Conservation (phyloP, 2,113 vertebrate species). For the Nyctereutes procyonoides region DNA sequence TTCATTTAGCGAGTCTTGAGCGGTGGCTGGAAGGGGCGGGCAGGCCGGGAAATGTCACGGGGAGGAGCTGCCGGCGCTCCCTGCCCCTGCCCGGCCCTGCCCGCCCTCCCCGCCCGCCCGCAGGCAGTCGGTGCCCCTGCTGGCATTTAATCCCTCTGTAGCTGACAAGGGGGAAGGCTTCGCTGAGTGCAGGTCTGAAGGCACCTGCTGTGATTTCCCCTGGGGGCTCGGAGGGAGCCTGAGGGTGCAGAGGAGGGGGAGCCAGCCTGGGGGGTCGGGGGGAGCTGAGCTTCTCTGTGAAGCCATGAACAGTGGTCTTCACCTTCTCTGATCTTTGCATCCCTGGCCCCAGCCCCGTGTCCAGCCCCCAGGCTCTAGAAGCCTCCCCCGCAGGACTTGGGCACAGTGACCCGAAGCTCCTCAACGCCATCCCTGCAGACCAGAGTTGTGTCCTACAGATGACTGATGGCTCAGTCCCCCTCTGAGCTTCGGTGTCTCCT, state of each 20-base stretch:
- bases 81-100: neutral
- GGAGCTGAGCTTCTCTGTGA: neutral
- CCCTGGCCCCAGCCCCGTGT: neutral
- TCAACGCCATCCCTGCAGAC: neutral
- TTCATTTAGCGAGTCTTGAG: slow-evolving; percentile 74
- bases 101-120: slow-evolving; percentile 51
- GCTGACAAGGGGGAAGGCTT: neutral
- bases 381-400: neutral
- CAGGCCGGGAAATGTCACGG: slow-evolving; percentile 70
- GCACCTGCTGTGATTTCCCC: slow-evolving; percentile 70
- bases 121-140: rapidly evolving
- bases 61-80: slow-evolving; percentile 18
- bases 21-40: slow-evolving; percentile 50
- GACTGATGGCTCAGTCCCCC: neutral
- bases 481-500: neutral
- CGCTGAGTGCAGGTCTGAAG: neutral
- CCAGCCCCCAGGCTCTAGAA: neutral
- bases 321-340: neutral
- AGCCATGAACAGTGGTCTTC: neutral
- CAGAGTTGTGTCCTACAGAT: too few species aligned
- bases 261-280: neutral
- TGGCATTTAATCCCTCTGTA: slow-evolving; percentile 56
- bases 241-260: neutral
- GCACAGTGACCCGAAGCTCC: rapidly evolving
- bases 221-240: neutral